Conservation (phyloP, 2,113 vertebrate genomes). For the Lonchura striata region DNA sequence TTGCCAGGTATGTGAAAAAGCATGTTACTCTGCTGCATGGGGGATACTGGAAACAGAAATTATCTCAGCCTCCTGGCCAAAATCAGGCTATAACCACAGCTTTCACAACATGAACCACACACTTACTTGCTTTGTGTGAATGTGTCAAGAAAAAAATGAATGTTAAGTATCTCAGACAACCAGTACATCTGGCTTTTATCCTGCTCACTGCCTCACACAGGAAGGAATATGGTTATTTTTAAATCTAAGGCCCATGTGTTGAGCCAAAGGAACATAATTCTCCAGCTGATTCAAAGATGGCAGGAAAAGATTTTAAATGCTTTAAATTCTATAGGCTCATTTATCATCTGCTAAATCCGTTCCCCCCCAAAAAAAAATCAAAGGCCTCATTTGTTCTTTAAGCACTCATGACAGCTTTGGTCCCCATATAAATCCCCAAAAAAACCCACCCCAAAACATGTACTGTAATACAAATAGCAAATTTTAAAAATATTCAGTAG, state of each 20-base stretch:
- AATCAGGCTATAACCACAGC: not conserved
- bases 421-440: not conserved
- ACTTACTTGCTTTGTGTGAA: constrained; percentile 12
- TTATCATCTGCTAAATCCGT: not conserved
- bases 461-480: not conserved
- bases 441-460: not conserved
- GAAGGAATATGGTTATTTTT: constrained; percentile 35
- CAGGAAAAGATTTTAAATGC: not conserved
- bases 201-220: not conserved
- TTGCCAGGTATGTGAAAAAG: not conserved
- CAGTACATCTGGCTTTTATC: constrained; percentile 54
- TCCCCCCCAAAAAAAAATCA: not conserved
- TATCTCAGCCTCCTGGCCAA: not conserved
- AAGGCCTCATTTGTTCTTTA: not conserved
- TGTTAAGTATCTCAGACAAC: not conserved
- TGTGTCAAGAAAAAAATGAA: constrained; percentile 32
- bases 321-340: not conserved
- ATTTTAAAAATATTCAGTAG: not conserved
- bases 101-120: not conserved
- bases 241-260: not conserved
- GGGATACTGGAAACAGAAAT: not conserved
- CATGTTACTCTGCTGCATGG: not conserved
- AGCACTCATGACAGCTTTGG: not conserved
- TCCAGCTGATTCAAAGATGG: not conserved
- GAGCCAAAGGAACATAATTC: constrained; percentile 7